Evolutionary conservation across 2,888 invertebrate genomes (phyloP).

Genomic region (Gastrophysa polygoni): DNA sequence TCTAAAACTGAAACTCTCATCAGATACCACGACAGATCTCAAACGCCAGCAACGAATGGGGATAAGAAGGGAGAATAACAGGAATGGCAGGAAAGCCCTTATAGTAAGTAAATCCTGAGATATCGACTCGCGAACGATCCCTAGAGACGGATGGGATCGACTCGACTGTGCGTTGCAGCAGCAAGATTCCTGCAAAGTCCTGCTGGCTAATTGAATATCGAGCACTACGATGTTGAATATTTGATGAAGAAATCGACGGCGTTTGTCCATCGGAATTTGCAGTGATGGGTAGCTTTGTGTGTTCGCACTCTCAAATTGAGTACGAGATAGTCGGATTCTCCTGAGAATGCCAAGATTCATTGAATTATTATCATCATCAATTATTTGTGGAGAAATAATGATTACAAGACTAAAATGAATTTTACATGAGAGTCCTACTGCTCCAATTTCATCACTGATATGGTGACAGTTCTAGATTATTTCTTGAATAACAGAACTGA

Average conservation of each 20-base stretch:
- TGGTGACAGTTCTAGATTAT: no score
- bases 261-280: no score
- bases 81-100: neutral
- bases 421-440: no score
- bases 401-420: no score
- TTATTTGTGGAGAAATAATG: no score
- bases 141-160: neutral
- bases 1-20: neutral
- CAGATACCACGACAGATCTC: neutral
- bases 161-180: neutral
- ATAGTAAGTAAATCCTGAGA: conserved; percentile 6
- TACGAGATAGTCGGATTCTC: no score
- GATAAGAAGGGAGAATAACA: neutral
- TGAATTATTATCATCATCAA: no score
- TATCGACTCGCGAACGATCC: conserved; percentile 1
- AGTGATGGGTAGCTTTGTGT: neutral
- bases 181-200: neutral
- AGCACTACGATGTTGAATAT: neutral
- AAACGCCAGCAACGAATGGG: neutral
- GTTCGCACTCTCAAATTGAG: no score
- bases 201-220: neutral
- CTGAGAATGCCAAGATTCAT: no score
- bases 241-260: neutral
- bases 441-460: no score
- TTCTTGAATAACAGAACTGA: no score